These are phyloP conservation scores for Pelecanus crispus DNA, from an alignment of 2,113 vertebrate species.

Conservation along the genomic window DNA sequence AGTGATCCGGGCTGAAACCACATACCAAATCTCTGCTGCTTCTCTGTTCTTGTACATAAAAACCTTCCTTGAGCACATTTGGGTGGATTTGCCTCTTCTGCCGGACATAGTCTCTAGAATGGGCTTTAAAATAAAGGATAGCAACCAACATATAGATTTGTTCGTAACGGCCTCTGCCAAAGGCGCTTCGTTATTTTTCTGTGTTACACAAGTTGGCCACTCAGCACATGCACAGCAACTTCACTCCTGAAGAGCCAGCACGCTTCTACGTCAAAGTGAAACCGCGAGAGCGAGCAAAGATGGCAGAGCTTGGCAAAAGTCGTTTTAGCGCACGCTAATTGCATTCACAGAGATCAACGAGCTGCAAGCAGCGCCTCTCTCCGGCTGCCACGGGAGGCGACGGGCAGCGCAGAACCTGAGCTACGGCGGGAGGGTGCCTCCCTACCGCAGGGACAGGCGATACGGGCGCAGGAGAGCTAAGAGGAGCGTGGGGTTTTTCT, in stretches of 20 bases:
- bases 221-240: background rate
- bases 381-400: background rate
- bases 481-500: background rate
- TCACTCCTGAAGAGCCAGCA: background rate
- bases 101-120: background rate
- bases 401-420: background rate
- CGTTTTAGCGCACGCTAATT: fast-evolving
- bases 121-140: background rate
- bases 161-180: background rate
- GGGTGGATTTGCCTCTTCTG: background rate
- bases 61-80: background rate
- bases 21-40: background rate
- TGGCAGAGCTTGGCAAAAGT: background rate
- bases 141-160: background rate
- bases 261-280: background rate
- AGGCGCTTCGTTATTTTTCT: background rate
- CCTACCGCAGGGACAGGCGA: background rate
- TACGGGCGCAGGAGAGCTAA: background rate
- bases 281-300: background rate
- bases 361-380: background rate
- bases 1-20: background rate
- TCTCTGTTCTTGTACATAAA: background rate
- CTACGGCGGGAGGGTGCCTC: background rate
- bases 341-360: background rate
- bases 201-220: background rate